These are phyloP conservation scores for Macrobrachium rosenbergii DNA, from an alignment of 1,140 invertebrate genomes.

Conservation along the genomic window DNA sequence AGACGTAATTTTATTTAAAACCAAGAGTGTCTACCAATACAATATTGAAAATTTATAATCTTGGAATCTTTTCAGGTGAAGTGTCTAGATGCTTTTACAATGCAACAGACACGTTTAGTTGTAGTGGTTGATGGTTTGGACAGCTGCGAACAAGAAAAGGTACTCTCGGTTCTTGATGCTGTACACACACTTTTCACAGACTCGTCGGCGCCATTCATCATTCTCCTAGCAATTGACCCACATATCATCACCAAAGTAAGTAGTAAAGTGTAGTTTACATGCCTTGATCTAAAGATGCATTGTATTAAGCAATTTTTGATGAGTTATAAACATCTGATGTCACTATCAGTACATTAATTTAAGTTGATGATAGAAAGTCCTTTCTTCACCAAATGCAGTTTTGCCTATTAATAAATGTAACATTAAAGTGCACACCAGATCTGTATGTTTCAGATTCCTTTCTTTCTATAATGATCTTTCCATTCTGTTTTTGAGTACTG, in stretches of 20 bases:
- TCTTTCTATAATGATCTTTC: no score
- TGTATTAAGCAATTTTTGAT: not conserved
- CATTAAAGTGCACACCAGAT: no score
- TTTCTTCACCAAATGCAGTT: no score
- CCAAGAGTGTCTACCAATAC: not conserved
- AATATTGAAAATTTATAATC: not conserved
- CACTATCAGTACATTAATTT: no score
- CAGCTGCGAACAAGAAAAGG: slow-evolving; percentile 97
- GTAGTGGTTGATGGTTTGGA: slow-evolving; percentile 97
- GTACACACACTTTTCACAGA: slow-evolving; percentile 95
- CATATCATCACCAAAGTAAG: slow-evolving; percentile 94
- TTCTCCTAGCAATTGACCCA: slow-evolving; percentile 95
- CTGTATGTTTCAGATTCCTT: no score
- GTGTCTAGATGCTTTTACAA: slow-evolving; percentile 91
- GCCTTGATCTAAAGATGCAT: not conserved
- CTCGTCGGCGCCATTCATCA: slow-evolving; percentile 90
- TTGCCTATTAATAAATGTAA: no score
- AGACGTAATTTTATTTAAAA: no score
- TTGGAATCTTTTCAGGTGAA: slow-evolving; percentile 73
- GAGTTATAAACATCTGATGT: no score
- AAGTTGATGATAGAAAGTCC: no score
- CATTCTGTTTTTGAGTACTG: no score
- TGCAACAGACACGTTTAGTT: slow-evolving; percentile 92
- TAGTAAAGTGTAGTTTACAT: not conserved
- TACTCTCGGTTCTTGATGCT: slow-evolving; percentile 91